Evolutionary conservation across 2,113 vertebrate species (phyloP), one percentile per base, ranked within the genome.

Genomic region (Forbesichthys papilliferus): DNA sequence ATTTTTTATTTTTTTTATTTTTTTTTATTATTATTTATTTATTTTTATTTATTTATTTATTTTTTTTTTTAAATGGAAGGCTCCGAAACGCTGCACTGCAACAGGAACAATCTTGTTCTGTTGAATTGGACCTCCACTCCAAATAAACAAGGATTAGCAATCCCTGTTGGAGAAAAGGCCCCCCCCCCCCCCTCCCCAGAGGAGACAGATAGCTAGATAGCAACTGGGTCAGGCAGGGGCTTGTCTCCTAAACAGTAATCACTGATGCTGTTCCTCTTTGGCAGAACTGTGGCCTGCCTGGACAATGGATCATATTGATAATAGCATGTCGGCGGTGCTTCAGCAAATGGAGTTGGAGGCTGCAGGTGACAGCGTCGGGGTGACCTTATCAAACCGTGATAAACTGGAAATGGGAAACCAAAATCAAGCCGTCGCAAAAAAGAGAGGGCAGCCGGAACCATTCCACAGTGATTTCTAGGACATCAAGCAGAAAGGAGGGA

Each of bases 321-420:
- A 93, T 90, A 90, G 88, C 84, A 83, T 90, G 88, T 80, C 81
- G 46, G 84, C 75, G 74, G 72, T 4, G 85, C 77, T 87, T 75
- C 84, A 92, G 91, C 87, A 93, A 93, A 93, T 93, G 88, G 90
- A 93, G 86, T 88, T 82, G 89, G 90, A 89, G 92, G 87, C 85
- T 76, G 83, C 79, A 87, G 91, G 89, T 91, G 90, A 90, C 80
- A 79, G 89, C 83, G 75, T 27, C 84, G 85, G 81, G 89, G 87
- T 93, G 91, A 94, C 93, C 90, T 93, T 93, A 93, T 93, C 92
- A 94, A 90, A 91, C 88, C 79, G 88, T 88, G 89, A 93, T 93
- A 90, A 93, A 92, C 88, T 88, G 90, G 90, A 93, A 93, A 92
- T 93, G 82, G 89, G 86, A 88, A 90, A 86, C 83, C 85, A 84